Evolutionary conservation across 2,113 vertebrate genomes (phyloP).

Genomic region (Vulpes vulpes): DNA sequence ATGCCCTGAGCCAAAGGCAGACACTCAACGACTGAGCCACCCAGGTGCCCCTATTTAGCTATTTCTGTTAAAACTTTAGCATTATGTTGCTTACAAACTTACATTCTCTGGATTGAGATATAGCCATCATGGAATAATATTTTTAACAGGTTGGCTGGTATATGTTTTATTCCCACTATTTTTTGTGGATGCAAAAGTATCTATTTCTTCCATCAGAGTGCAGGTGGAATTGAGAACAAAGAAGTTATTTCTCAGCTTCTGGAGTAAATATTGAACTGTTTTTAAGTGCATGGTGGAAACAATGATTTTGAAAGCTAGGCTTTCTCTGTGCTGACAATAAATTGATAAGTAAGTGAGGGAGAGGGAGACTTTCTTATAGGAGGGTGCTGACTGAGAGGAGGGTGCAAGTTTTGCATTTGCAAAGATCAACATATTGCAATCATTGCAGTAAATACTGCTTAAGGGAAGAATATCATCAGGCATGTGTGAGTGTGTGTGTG

Average conservation of each 20-base stretch:
- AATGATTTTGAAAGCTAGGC: not conserved
- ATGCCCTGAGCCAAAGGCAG: too few relatives aligned
- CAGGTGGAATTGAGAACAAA: not conserved
- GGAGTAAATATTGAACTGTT: too few relatives aligned
- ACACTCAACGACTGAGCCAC: too few relatives aligned
- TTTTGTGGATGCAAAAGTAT: not conserved
- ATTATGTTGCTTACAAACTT: not conserved
- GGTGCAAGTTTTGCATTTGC: rapidly evolving
- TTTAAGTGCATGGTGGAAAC: not conserved
- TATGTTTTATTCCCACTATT: not conserved
- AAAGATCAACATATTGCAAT: not conserved
- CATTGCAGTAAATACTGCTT: not conserved
- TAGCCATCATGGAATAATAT: not conserved
- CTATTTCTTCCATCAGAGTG: not conserved
- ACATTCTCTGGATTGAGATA: not conserved
- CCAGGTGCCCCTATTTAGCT: not conserved
- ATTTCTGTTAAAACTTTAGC: not conserved
- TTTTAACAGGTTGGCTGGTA: not conserved
- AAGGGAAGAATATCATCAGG: not conserved
- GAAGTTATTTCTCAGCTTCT: not conserved
- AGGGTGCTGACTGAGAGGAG: not conserved
- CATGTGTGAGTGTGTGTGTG: not conserved
- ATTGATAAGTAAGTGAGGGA: too few relatives aligned
- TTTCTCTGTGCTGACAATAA: not conserved
- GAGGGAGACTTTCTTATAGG: not conserved